Base-by-base conservation (phyloP, 1,140 invertebrate genomes). In the Arion vulgaris region DNA sequence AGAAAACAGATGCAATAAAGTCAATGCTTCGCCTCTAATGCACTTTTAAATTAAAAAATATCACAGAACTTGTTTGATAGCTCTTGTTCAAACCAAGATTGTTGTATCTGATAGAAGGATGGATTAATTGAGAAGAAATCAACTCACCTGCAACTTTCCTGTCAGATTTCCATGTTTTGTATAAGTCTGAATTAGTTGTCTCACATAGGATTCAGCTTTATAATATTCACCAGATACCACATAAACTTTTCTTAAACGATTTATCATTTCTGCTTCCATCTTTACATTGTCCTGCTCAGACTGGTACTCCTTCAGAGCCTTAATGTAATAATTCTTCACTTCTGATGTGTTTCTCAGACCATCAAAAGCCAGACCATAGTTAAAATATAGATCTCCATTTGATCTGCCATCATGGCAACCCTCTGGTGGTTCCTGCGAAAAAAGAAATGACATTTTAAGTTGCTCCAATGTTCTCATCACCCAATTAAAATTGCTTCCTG, bases 321-420 rank as follows among this genome's bases (percentile, higher is more conserved):
- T 71, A 62, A 73, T 34, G 71, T 81, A 81, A 38, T 74, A 81
- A 15, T 57, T 19, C 17, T 49, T 45, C 32, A 66, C 73, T 49
- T 76, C 45, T 38, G 13, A 38, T 15, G 36, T 51, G 28, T 71
- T 71, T n/a, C 69, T 71, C 5, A 83, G n/a, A 23, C 79, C 80
- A 77, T 83, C 75, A 82, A 53, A 82, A n/a, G 73, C 84, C 36
- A 85, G 74, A 0, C 68, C 84, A 57, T 57, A 80, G 73, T 85
- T 85, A 45, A 85, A 85, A 79, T 74, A 85, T 28, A 85, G 62
- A 75, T 85, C 84, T 5, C 82, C 84, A 68, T 83, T 83, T 26
- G 80, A 82, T 36, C 57, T 75, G 17, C 83, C 57, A 75, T 84
- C 83, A 26, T 32, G 23, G 17, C 34, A 28, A 23, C 80, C 80